A percentile compares a stretch with the other conserved stretches of the same genome.
Conservation (phyloP, 1,140 invertebrate genomes). For the Orussus abietinus region DNA sequence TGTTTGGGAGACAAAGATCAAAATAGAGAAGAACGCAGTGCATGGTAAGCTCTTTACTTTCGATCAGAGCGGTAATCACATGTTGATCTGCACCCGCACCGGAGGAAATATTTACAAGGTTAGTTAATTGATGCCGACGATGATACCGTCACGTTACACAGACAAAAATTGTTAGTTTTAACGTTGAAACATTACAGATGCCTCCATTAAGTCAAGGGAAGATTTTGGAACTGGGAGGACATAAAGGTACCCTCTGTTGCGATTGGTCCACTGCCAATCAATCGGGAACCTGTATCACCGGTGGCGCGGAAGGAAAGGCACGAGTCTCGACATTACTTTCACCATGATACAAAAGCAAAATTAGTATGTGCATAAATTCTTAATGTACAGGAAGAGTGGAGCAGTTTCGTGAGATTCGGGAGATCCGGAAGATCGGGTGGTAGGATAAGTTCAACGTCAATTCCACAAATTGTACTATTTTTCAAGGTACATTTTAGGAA, state of each 20-base stretch:
- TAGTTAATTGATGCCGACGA: slow-evolving; percentile 14
- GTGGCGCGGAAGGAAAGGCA: slow-evolving; percentile 60
- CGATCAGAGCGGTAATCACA: slow-evolving; percentile 59
- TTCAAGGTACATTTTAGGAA: no score
- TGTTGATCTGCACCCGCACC: slow-evolving; percentile 58
- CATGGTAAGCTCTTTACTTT: slow-evolving; percentile 57
- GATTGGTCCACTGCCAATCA: slow-evolving; percentile 65
- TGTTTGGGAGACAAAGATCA: slow-evolving; percentile 51
- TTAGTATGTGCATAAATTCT: slow-evolving; percentile 49
- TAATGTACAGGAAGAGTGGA: no score
- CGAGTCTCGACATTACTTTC: slow-evolving; percentile 60
- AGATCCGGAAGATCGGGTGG: no score
- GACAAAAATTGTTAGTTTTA: slow-evolving; percentile 1
- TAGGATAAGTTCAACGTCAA: no score
- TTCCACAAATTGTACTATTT: no score
- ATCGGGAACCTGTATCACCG: slow-evolving; percentile 62
- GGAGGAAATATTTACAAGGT: slow-evolving; percentile 64
- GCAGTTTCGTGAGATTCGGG: no score
- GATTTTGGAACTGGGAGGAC: slow-evolving; percentile 57
- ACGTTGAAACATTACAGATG: no score
- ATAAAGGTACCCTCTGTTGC: slow-evolving; percentile 58
- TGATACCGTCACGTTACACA: background rate
- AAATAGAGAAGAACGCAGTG: slow-evolving; percentile 48
- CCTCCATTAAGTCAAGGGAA: slow-evolving; percentile 45
- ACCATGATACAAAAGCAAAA: slow-evolving; percentile 50